A percentile compares a stretch with the other conserved stretches of the same genome.
Evolutionary conservation across 2,888 invertebrate genomes (phyloP).

Genomic region (Noctua fimbriata): DNA sequence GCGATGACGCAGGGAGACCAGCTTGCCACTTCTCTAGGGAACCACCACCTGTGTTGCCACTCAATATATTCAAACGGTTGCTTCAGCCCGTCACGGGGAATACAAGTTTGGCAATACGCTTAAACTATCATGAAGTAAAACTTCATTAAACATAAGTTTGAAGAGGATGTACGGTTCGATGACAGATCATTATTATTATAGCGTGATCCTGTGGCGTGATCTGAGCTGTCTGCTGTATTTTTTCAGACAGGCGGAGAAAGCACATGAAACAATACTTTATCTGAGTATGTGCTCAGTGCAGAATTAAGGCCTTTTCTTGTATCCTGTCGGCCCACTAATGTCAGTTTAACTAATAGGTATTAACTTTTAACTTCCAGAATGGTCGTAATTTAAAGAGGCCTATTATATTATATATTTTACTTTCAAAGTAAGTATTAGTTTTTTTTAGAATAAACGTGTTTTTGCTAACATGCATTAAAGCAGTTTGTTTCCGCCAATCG

Average conservation of each 20-base stretch:
- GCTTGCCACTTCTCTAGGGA: conserved; percentile 73
- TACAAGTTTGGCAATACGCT: conserved; percentile 51
- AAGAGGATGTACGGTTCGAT: conserved; percentile 20
- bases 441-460: neutral
- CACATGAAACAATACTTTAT: neutral
- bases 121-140: conserved; percentile 32
- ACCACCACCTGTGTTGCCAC: conserved; percentile 72
- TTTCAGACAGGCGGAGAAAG: neutral
- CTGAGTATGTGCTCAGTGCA: neutral
- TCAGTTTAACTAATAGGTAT: neutral
- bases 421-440: neutral
- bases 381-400: neutral
- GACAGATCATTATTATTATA: neutral
- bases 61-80: conserved; percentile 66
- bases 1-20: conserved; percentile 63
- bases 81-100: conserved; percentile 44
- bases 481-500: conserved; percentile 33
- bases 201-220: neutral
- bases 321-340: neutral
- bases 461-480: neutral
- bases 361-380: neutral
- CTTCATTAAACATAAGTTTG: conserved; percentile 26
- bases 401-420: too few species aligned
- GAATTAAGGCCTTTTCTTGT: neutral
- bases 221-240: neutral